Percentiles rank a stretch among this genome's conserved stretches.
phyloP scores from a whole-genome alignment of 2,113 vertebrate genomes.

The Colius striatus region DNA sequence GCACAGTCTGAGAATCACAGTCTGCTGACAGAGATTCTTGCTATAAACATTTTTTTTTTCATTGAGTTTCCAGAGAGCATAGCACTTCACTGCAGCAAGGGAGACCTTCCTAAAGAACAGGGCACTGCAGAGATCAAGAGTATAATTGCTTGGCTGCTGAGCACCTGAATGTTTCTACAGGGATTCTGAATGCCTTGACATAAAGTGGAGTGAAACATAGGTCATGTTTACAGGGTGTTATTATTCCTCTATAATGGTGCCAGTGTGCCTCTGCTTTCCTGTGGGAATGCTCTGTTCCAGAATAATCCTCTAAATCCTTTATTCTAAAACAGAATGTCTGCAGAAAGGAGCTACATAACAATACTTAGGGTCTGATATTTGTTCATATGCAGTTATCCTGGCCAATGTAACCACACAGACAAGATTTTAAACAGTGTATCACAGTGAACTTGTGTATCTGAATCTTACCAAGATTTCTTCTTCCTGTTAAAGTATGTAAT shows the following conservation, averaged over 20 bases:
- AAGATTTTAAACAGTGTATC: background rate
- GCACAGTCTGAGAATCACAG: background rate
- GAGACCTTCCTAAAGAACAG: conserved; percentile 33
- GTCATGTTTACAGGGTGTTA: conserved; percentile 28
- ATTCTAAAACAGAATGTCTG: background rate
- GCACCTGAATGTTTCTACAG: conserved; percentile 3
- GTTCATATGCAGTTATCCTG: background rate
- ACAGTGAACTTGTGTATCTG: background rate
- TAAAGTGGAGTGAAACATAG: conserved; percentile 30
- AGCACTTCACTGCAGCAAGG: conserved; percentile 1
- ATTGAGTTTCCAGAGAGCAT: background rate
- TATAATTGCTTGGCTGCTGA: conserved; percentile 42
- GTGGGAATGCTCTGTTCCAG: conserved; percentile 30
- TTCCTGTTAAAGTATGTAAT: background rate
- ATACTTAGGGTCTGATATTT: background rate
- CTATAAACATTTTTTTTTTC: background rate
- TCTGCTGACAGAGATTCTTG: conserved; percentile 13
- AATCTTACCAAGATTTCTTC: background rate
- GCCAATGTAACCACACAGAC: background rate
- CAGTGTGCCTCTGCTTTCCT: conserved; percentile 21
- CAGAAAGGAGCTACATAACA: background rate
- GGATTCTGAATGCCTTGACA: conserved; percentile 20
- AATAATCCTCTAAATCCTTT: conserved; percentile 39
- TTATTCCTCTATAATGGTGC: conserved; percentile 31
- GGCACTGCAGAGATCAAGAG: conserved; percentile 7